These are phyloP conservation scores for Dorcus parallelipipedus DNA, from an alignment of 2,888 invertebrate species.

Conservation along the genomic window DNA sequence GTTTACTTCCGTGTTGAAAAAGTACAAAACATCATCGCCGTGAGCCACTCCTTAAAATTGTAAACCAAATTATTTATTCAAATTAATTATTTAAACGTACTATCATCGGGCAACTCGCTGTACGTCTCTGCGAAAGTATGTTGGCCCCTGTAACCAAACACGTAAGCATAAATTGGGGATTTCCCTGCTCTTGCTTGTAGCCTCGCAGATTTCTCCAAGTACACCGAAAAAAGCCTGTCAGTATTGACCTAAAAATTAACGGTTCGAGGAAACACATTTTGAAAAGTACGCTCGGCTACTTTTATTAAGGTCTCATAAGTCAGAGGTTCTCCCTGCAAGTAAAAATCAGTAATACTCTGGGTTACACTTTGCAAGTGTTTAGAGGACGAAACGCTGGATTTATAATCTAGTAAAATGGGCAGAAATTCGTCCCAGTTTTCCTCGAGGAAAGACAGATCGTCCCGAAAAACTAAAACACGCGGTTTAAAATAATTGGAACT, in stretches of 20 bases:
- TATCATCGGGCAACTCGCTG: not conserved
- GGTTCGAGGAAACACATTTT: no score
- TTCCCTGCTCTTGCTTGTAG: slow-evolving; percentile 53
- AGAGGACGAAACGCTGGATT: slow-evolving; percentile 54
- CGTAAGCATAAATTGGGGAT: slow-evolving; percentile 58
- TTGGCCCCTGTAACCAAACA: slow-evolving; percentile 13
- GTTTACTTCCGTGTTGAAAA: slow-evolving; percentile 1
- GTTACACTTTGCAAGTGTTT: slow-evolving; percentile 49
- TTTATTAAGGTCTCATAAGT: no score
- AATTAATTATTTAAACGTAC: no score
- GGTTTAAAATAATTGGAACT: slow-evolving; percentile 8
- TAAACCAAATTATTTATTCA: no score
- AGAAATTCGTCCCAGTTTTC: slow-evolving; percentile 60
- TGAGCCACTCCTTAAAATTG: slow-evolving; percentile 7
- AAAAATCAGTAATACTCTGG: slow-evolving; percentile 54
- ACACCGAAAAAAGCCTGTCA: slow-evolving; percentile 58
- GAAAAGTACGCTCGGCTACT: no score
- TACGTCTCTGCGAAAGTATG: slow-evolving; percentile 3
- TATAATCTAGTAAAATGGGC: slow-evolving; percentile 60
- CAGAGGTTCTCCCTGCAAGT: slow-evolving; percentile 51
- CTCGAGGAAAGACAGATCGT: slow-evolving; percentile 48
- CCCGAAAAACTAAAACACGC: slow-evolving; percentile 40
- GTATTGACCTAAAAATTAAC: slow-evolving; percentile 52
- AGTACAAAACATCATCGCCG: slow-evolving; percentile 15
- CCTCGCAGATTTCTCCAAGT: slow-evolving; percentile 55